Conservation (phyloP, 2,113 vertebrate genomes). For the Scomber japonicus region DNA sequence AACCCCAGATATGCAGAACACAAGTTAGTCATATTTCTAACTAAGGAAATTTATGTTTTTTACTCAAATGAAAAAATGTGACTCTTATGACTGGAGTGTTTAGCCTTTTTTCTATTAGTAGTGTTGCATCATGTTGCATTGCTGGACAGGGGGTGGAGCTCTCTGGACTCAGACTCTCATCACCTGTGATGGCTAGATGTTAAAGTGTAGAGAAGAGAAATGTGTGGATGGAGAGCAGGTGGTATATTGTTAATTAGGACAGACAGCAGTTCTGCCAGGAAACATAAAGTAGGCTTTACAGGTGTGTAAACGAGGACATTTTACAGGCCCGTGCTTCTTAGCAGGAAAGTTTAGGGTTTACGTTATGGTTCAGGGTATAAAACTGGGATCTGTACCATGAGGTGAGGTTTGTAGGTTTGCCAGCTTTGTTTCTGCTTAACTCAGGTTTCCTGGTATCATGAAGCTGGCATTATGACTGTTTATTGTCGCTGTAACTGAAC, state of each 20-base stretch:
- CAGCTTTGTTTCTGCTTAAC: too few species aligned
- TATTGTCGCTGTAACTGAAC: too few species aligned
- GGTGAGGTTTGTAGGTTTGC: too few species aligned
- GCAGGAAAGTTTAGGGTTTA: not conserved
- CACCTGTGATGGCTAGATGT: not conserved
- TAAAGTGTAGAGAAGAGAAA: not conserved
- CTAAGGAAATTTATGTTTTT: too few species aligned
- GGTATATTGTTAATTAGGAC: not conserved
- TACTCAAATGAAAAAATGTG: too few species aligned
- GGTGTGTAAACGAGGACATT: conserved; percentile 4
- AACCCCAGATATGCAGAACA: not conserved
- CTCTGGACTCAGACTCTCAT: not conserved
- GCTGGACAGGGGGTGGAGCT: not conserved
- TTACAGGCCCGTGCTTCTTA: not conserved
- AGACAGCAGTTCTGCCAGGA: not conserved
- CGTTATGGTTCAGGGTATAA: not conserved
- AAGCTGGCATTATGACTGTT: too few species aligned
- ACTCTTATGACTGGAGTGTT: too few species aligned
- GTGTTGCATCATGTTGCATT: not conserved
- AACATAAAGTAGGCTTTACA: not conserved
- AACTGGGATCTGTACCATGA: too few species aligned
- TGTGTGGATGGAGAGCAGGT: conserved; percentile 9
- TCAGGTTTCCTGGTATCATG: too few species aligned
- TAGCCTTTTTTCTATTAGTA: too few species aligned
- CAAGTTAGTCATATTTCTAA: not conserved